Base-by-base conservation (phyloP, 2,888 invertebrate species). In the Gonocerus acuteangulatus region DNA sequence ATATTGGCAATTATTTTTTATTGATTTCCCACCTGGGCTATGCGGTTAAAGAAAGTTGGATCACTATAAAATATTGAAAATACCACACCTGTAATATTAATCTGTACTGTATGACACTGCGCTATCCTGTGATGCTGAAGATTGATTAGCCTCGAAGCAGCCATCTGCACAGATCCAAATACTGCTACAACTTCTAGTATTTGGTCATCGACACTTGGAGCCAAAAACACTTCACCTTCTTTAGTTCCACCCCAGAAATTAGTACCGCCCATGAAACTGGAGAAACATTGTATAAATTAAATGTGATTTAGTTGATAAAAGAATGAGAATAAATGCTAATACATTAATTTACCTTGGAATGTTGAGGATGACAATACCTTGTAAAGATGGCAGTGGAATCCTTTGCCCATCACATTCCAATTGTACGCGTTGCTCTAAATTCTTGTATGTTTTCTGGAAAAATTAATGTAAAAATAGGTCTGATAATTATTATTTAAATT, bases 231-330 rank as follows among this genome's bases (percentile, higher is more conserved):
- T 71, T 94, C 94, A 69, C 92, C 93, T 69, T 89, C 91, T 71
- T 93, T 88, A 2, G 86, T 86, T 3, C 91, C 91, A 54, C 96
- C 96, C 97, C 97, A 97, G 75, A 97, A 97, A 76, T 96, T 96
- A 27, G 95, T 94, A 48, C 97, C 97, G 3, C 96, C 96, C 88
- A 95, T 95, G 75, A 96, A 96, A 70, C 95, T 95, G 65, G 72
- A 78, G 71, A 64, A 42, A 23, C 21, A 44, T 3, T 22, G n/a
- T 1, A 9, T 48, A 18, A 11, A 36, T 34, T 11, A 32, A n/a
- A 11, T 18, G 7, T 47, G 16, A 23, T 9, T n/a, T n/a, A 13
- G 11, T n/a, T 47, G 19, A 4, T 18, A 51, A 48, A 18, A 49
- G 4, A 36, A 18, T 52, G 45, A 44, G 48, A 19, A 39, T 62